Percentiles rank a stretch among this genome's conserved stretches.
phyloP scores from a whole-genome alignment of 2,113 vertebrate species.

The Tragulus kanchil region DNA sequence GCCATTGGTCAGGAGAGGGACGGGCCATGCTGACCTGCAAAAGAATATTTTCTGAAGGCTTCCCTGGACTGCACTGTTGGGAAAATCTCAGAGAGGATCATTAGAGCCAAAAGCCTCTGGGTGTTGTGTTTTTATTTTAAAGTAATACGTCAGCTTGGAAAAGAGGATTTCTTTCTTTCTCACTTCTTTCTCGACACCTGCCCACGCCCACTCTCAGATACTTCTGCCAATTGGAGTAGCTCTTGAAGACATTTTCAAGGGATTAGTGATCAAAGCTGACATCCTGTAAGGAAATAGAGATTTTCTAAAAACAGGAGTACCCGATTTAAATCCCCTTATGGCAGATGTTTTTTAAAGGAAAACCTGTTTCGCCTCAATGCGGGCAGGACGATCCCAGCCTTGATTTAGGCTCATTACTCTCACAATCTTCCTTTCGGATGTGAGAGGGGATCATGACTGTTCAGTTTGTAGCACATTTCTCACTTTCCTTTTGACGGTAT shows the following conservation, averaged over 20 bases:
- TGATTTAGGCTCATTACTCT: constrained; percentile 79
- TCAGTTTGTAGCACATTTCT: constrained; percentile 78
- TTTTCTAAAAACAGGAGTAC: constrained; percentile 80
- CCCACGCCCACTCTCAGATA: constrained; percentile 35
- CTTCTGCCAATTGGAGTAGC: constrained; percentile 71
- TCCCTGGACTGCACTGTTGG: not conserved
- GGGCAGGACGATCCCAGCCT: constrained; percentile 65
- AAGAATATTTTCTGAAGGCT: constrained; percentile 61
- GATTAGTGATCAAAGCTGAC: constrained; percentile 79
- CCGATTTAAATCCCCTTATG: constrained; percentile 79
- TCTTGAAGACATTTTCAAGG: constrained; percentile 76
- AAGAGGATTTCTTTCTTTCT: not conserved
- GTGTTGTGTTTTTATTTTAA: constrained; percentile 74
- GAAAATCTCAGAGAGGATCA: constrained; percentile 35
- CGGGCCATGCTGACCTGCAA: constrained; percentile 79
- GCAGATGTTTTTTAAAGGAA: constrained; percentile 77
- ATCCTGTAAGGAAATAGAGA: constrained; percentile 82
- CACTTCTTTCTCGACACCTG: constrained; percentile 55
- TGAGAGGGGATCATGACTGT: constrained; percentile 73
- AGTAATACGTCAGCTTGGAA: constrained; percentile 48
- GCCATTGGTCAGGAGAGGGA: constrained; percentile 81
- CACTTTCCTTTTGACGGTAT: constrained; percentile 79
- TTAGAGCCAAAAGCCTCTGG: not conserved
- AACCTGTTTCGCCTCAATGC: constrained; percentile 76
- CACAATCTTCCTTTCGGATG: constrained; percentile 65